Conservation (phyloP, 2,113 vertebrate species). For the Anser brachyrhynchus region DNA sequence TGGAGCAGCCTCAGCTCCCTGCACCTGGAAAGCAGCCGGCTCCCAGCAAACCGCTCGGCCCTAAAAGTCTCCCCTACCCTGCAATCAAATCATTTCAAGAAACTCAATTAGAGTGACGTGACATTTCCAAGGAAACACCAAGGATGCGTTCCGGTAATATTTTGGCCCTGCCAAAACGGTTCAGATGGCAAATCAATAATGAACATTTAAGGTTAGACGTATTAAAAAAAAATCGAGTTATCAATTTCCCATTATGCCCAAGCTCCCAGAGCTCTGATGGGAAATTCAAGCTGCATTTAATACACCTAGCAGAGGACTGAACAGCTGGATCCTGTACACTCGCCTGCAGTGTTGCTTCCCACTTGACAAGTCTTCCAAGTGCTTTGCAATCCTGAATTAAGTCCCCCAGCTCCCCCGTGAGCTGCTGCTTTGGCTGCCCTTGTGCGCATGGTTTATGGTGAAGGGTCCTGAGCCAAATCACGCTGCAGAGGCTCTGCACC, state of each 20-base stretch:
- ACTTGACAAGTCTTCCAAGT: background rate
- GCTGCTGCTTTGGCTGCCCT: background rate
- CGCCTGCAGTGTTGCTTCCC: background rate
- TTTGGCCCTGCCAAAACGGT: background rate
- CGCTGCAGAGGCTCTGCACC: background rate
- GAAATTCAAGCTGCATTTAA: slow-evolving; percentile 5
- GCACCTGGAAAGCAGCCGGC: background rate
- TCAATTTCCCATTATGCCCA: background rate
- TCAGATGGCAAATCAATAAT: slow-evolving; percentile 24
- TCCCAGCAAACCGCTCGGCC: background rate
- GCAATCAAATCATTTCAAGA: slow-evolving; percentile 40
- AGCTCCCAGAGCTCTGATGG: background rate
- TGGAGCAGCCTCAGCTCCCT: background rate
- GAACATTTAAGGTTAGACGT: background rate
- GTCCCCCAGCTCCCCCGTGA: background rate
- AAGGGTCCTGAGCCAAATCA: background rate
- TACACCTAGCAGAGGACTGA: background rate
- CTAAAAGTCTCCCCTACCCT: background rate
- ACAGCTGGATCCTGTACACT: background rate
- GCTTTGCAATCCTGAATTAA: background rate
- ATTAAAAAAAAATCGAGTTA: background rate
- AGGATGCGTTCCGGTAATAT: slow-evolving; percentile 19
- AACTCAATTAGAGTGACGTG: slow-evolving; percentile 28
- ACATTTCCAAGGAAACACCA: slow-evolving; percentile 46
- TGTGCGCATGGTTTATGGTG: accelerated